A percentile compares a stretch with the other conserved stretches of the same genome.
Evolutionary conservation across 2,113 vertebrate species (phyloP).

Genomic region (Gymnarchus niloticus): DNA sequence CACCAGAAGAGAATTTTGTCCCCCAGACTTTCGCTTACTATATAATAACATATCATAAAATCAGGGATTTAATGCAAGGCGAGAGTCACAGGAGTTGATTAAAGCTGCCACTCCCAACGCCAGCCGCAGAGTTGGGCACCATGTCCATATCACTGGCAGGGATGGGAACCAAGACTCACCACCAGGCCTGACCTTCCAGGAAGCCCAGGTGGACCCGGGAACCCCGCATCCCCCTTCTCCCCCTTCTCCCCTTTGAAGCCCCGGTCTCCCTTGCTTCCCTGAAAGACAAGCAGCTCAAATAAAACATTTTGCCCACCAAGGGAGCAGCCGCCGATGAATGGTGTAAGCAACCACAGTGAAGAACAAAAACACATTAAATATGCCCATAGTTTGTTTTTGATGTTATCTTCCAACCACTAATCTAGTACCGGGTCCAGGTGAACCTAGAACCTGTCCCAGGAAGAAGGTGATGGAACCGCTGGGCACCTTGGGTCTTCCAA

Average conservation of each 20-base stretch:
- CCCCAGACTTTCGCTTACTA: too few relatives aligned
- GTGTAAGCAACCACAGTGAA: not conserved
- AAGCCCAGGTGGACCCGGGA: conserved; percentile 63
- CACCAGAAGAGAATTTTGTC: too few relatives aligned
- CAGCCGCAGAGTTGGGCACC: too few relatives aligned
- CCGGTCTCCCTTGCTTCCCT: conserved; percentile 64
- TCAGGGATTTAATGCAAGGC: not conserved
- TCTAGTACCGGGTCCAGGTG: not conserved
- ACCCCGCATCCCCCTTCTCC: conserved; percentile 70
- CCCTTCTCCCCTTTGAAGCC: conserved; percentile 67
- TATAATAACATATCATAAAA: too few relatives aligned
- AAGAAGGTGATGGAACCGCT: too few relatives aligned
- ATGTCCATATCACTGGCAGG: too few relatives aligned
- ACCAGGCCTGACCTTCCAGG: conserved; percentile 71
- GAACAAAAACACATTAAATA: not conserved
- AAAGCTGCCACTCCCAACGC: too few relatives aligned
- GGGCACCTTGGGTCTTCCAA: too few relatives aligned
- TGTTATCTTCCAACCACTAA: not conserved
- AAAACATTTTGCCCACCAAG: not conserved
- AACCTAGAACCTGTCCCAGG: too few relatives aligned
- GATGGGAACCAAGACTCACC: conserved; percentile 59
- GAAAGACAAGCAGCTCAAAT: not conserved
- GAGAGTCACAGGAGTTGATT: not conserved
- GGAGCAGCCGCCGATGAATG: not conserved
- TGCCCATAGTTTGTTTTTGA: not conserved